phyloP scores from a whole-genome alignment of 2,797 vertebrate genomes.

The Gallinago solitaria region DNA sequence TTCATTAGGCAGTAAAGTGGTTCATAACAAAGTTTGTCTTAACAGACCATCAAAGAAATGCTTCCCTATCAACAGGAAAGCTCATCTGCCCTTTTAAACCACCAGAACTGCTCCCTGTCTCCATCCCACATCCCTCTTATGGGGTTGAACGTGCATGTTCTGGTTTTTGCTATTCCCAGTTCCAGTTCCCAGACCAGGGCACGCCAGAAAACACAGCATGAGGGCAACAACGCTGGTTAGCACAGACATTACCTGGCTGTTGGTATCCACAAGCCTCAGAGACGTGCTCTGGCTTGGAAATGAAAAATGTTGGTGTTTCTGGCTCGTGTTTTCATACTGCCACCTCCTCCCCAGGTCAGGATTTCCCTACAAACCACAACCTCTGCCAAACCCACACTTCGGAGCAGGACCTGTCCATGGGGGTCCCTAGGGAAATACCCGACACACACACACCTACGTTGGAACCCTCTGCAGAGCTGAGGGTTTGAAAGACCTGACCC shows the following conservation, averaged over 20 bases:
- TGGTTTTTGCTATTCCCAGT: not conserved
- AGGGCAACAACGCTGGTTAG: not conserved
- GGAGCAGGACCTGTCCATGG: not conserved
- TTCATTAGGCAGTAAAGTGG: not conserved
- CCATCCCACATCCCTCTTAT: not conserved
- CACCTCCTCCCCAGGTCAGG: not conserved
- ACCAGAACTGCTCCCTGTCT: not conserved
- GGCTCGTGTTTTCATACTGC: not conserved
- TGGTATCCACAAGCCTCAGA: not conserved
- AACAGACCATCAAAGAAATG: not conserved
- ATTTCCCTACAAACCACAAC: not conserved
- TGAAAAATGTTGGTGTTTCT: accelerated
- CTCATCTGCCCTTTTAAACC: not conserved
- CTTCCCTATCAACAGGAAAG: not conserved
- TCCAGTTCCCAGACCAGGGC: not conserved
- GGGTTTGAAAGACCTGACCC: not conserved
- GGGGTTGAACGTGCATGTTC: not conserved
- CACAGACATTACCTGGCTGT: not conserved
- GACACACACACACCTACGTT: accelerated
- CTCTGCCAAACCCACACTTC: not conserved
- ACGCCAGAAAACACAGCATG: not conserved
- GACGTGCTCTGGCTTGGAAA: not conserved
- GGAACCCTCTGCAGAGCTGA: not conserved
- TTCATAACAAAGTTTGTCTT: not conserved
- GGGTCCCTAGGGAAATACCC: not conserved